A percentile compares a stretch with the other conserved stretches of the same genome.
These are phyloP conservation scores for Plebejus argus DNA, from an alignment of 2,888 invertebrate genomes.

Conservation along the genomic window DNA sequence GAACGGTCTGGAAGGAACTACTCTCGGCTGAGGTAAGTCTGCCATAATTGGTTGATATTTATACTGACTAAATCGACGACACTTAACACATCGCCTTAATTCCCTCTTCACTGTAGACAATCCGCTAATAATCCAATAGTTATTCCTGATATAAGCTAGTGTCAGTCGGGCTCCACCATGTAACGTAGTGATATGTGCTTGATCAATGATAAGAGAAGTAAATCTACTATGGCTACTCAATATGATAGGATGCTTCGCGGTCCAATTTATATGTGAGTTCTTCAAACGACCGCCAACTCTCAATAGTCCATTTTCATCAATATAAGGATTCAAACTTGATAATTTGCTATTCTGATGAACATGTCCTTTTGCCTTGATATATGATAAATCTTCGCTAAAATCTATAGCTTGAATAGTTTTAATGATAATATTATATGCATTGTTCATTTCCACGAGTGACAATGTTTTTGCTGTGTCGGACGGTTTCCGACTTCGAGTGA, in stretches of 20 bases:
- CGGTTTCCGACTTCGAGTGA: not conserved
- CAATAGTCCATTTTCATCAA: conserved; percentile 25
- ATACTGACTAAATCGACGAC: conserved; percentile 24
- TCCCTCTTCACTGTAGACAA: conserved; percentile 22
- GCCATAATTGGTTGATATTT: conserved; percentile 20
- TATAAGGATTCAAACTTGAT: conserved; percentile 27
- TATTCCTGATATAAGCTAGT: conserved; percentile 25
- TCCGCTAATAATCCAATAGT: conserved; percentile 29
- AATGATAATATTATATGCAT: conserved; percentile 24
- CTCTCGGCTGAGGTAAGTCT: conserved; percentile 4
- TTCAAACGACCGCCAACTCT: conserved; percentile 23
- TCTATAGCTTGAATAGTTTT: conserved; percentile 30
- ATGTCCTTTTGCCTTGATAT: not conserved
- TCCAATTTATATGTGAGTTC: conserved; percentile 3
- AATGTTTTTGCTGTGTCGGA: not conserved
- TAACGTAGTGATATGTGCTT: conserved; percentile 17
- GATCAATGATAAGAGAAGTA: conserved; percentile 13
- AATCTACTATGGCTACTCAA: conserved; percentile 27
- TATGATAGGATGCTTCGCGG: conserved; percentile 24
- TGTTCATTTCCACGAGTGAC: too few species aligned
- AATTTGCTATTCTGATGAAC: conserved; percentile 28
- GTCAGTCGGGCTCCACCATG: conserved; percentile 29
- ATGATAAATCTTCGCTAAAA: conserved; percentile 26
- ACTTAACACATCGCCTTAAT: conserved; percentile 16
- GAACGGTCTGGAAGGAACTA: conserved; percentile 12